A percentile compares a stretch with the other conserved stretches of the same genome.
Evolutionary conservation across 2,888 invertebrate species (phyloP).

Genomic region (Myopa testacea): DNA sequence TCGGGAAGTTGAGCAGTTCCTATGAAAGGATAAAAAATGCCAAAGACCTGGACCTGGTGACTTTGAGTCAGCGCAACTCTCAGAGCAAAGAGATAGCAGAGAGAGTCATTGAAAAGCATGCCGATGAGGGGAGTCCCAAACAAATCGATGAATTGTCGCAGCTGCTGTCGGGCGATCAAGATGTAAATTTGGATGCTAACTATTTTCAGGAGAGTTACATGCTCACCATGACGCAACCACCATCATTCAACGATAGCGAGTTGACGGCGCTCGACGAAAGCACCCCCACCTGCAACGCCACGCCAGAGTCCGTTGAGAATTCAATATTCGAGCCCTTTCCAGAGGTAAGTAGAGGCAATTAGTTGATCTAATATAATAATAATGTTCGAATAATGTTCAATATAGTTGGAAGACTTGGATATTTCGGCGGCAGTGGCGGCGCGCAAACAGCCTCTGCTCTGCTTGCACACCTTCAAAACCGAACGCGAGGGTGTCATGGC

Average conservation of each 20-base stretch:
- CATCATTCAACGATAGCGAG: constrained; percentile 44
- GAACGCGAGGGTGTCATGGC: constrained; percentile 77
- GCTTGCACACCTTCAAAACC: constrained; percentile 83
- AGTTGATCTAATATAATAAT: neutral
- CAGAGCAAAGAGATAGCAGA: constrained; percentile 15
- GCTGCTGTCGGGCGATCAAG: constrained; percentile 57
- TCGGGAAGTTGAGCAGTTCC: constrained; percentile 72
- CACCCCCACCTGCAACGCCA: constrained; percentile 41
- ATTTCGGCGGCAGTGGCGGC: constrained; percentile 72
- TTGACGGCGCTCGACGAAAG: constrained; percentile 41
- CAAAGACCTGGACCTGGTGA: constrained; percentile 45
- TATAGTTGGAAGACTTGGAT: constrained; percentile 76
- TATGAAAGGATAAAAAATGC: constrained; percentile 67
- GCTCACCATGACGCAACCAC: constrained; percentile 76
- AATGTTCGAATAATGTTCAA: too few species aligned
- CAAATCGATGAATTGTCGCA: constrained; percentile 59
- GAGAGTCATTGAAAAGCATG: constrained; percentile 23
- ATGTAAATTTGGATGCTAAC: constrained; percentile 66
- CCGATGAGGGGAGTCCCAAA: constrained; percentile 45
- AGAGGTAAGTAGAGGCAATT: constrained; percentile 68
- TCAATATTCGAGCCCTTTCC: constrained; percentile 74
- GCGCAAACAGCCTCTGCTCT: constrained; percentile 75
- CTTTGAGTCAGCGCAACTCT: constrained; percentile 50
- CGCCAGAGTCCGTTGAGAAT: constrained; percentile 53
- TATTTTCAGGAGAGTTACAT: constrained; percentile 76